Evolutionary conservation across 2,113 vertebrate genomes (phyloP).

Genomic region (Polyodon spathula): DNA sequence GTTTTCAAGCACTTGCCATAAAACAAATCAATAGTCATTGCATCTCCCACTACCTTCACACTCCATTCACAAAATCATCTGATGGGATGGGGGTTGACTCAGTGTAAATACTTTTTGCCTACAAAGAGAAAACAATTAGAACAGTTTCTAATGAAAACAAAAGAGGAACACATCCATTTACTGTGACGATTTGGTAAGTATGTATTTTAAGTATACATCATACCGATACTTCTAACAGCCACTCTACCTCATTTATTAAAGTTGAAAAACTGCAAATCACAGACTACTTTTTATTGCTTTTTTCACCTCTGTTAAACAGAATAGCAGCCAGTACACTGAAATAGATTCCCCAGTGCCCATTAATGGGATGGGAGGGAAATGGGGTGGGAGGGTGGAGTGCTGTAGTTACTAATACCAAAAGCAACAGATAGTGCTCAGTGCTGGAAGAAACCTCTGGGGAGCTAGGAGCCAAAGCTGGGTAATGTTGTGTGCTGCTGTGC

Average conservation of each 20-base stretch:
- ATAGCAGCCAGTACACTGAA: neutral
- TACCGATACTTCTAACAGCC: conserved; percentile 1
- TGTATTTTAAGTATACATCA: neutral
- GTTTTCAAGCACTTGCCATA: too few species aligned
- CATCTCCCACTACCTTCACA: too few species aligned
- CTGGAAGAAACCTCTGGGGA: neutral
- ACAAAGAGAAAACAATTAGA: neutral
- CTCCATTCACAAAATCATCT: too few species aligned
- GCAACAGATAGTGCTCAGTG: neutral
- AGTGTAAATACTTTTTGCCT: too few species aligned
- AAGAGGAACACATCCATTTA: neutral
- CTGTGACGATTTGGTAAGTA: neutral
- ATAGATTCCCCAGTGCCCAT: neutral
- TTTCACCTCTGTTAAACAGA: neutral
- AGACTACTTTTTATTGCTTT: neutral
- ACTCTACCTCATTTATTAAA: conserved; percentile 2
- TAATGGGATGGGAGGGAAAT: neutral
- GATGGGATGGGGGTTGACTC: too few species aligned
- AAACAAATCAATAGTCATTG: too few species aligned
- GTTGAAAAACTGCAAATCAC: neutral
- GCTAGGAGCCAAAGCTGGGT: too few species aligned
- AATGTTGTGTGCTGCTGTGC: neutral
- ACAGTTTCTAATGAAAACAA: neutral
- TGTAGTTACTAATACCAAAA: neutral
- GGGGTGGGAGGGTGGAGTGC: neutral